phyloP scores from a whole-genome alignment of 2,113 vertebrate genomes.

The Triplophysa tibetana region DNA sequence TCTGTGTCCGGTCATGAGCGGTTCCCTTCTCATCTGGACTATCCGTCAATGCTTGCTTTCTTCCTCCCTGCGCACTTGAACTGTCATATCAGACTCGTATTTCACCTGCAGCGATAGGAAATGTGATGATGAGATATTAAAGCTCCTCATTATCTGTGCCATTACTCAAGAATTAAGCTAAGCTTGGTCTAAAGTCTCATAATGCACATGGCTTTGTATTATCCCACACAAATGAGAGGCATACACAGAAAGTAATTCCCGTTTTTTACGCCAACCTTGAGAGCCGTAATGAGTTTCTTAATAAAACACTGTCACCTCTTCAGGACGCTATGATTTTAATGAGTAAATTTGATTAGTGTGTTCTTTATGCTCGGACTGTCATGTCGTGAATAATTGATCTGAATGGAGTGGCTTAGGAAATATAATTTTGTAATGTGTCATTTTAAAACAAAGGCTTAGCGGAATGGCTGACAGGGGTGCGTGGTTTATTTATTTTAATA shows the following conservation, averaged over 20 bases:
- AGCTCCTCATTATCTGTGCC: neutral
- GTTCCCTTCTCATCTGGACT: neutral
- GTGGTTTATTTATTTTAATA: conserved; percentile 14
- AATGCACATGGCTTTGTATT: neutral
- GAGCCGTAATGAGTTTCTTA: neutral
- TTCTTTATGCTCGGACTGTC: neutral
- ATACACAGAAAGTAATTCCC: neutral
- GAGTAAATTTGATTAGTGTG: neutral
- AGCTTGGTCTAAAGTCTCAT: neutral
- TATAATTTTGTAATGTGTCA: conserved; percentile 19
- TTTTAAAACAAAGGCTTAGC: conserved; percentile 13
- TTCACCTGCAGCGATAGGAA: neutral
- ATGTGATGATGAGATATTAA: conserved; percentile 7
- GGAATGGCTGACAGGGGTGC: neutral
- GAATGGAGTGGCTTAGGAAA: conserved; percentile 5
- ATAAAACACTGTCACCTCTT: conserved; percentile 9
- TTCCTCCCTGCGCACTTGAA: neutral
- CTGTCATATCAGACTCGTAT: neutral
- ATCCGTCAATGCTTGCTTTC: neutral
- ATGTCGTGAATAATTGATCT: conserved; percentile 11
- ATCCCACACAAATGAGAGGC: neutral
- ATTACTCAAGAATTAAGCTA: conserved; percentile 5
- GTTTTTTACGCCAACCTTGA: neutral
- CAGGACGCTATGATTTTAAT: neutral
- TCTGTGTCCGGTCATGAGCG: neutral